Percentiles rank a stretch among this genome's conserved stretches.
Conservation (phyloP, 2,888 invertebrate genomes). For the Tenthredo mesomela region DNA sequence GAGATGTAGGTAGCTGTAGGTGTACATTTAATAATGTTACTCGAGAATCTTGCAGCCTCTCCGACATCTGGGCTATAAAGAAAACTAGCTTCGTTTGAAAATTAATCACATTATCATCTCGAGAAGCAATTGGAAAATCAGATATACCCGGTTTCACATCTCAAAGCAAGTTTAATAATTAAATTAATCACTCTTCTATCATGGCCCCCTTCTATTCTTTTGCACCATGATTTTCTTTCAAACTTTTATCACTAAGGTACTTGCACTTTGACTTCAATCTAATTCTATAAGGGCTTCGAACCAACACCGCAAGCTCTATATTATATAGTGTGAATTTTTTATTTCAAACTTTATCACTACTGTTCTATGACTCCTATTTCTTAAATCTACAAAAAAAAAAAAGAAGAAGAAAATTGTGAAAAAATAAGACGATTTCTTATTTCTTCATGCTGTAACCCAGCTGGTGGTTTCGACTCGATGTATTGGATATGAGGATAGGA, state of each 20-base stretch:
- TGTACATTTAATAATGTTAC: conserved; percentile 56
- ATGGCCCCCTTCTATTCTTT: conserved; percentile 37
- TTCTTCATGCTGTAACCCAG: too few species aligned
- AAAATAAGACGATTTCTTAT: not conserved
- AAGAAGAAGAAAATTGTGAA: not conserved
- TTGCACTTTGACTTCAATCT: not conserved
- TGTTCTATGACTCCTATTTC: not conserved
- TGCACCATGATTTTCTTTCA: not conserved
- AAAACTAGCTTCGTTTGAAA: conserved; percentile 61
- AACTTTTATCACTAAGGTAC: not conserved
- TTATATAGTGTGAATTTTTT: not conserved
- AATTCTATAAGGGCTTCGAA: not conserved
- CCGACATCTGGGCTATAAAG: conserved; percentile 52
- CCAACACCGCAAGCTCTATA: not conserved
- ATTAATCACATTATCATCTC: conserved; percentile 63
- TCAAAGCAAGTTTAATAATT: conserved; percentile 65
- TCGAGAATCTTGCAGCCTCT: conserved; percentile 53
- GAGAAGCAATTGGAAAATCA: conserved; percentile 54
- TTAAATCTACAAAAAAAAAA: not conserved
- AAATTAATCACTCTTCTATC: conserved; percentile 61
- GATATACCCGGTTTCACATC: conserved; percentile 45
- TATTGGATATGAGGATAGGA: not conserved
- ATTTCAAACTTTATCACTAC: not conserved
- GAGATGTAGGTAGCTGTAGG: not conserved
- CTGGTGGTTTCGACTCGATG: too few species aligned